Evolutionary conservation across 2,797 vertebrate genomes (phyloP).

Genomic region (Eidolon dupreanum): DNA sequence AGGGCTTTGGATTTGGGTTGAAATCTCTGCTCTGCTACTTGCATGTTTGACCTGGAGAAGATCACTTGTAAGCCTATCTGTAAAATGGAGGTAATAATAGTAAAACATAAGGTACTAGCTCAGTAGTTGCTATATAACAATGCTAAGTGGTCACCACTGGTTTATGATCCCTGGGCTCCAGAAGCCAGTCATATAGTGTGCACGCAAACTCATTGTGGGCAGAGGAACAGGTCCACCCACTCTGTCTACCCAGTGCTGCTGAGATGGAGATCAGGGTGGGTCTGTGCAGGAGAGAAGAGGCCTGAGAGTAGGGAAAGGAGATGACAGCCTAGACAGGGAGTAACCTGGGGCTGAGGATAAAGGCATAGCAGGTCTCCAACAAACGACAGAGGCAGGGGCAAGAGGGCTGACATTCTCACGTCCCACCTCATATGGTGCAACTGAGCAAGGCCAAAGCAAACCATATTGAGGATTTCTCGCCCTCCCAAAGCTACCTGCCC

Average conservation of each 20-base stretch:
- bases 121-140: background rate
- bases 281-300: background rate
- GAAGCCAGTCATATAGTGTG: accelerated
- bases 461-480: background rate
- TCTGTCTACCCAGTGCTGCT: background rate
- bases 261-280: background rate
- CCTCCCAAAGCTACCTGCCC: background rate
- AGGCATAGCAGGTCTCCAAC: background rate
- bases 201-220: background rate
- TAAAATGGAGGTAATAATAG: background rate
- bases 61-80: background rate
- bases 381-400: background rate
- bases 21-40: background rate
- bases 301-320: background rate
- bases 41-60: background rate
- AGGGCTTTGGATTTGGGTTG: background rate
- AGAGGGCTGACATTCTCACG: background rate
- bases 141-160: background rate
- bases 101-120: background rate
- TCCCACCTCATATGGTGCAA: background rate
- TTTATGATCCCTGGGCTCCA: background rate
- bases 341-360: background rate
- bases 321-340: background rate
- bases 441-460: background rate
- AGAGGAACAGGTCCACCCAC: background rate